Base-by-base conservation (phyloP, 2,888 invertebrate species). In the Xylocampa areola region DNA sequence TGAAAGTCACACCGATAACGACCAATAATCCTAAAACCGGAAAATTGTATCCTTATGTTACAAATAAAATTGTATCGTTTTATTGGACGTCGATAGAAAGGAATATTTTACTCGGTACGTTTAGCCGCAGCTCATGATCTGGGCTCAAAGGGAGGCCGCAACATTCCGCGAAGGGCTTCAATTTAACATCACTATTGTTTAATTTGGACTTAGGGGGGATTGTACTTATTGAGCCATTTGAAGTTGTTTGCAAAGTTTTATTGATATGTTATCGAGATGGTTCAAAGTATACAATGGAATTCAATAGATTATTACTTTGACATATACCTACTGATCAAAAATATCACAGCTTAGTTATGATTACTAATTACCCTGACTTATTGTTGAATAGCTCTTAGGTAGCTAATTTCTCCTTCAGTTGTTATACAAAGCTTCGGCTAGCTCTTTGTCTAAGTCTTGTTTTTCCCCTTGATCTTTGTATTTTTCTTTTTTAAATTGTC, bases 121-220 rank as follows among this genome's bases (percentile, higher is more conserved):
- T 74, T 68, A 70, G 53, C 53, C 48, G 35, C n/a, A 35, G 33
- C 33, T 11, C 11, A 35, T 39, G 49, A 35, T 57, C 52, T 41
- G 49, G 68, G 71, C 66, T 78, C 81, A 81, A 82, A 84, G 78
- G 62, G 67, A 30, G 65, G 68, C 80, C 83, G 65, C 83, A 79
- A 63, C 66, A 74, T 68, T 70, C 73, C 72, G 37, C 68, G 68
- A 62, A 77, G 67, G 73, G 72, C 58, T 55, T 53, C 65, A 68
- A 73, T 82, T 75, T 78, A 70, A 45, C 61, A 43, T 63, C 50
- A 53, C 68, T 54, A 77, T 65, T 72, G 75, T 80, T 76, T 75
- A 55, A 74, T 72, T 77, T 66, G 62, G 40, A 55, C 66, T 66
- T 43, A 35, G 57, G 44, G 48, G 51, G 16, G n/a, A n/a, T n/a